Evolutionary conservation across 2,888 invertebrate species (phyloP), one percentile per base, ranked within the genome.

Genomic region (Frankliniella intonsa): DNA sequence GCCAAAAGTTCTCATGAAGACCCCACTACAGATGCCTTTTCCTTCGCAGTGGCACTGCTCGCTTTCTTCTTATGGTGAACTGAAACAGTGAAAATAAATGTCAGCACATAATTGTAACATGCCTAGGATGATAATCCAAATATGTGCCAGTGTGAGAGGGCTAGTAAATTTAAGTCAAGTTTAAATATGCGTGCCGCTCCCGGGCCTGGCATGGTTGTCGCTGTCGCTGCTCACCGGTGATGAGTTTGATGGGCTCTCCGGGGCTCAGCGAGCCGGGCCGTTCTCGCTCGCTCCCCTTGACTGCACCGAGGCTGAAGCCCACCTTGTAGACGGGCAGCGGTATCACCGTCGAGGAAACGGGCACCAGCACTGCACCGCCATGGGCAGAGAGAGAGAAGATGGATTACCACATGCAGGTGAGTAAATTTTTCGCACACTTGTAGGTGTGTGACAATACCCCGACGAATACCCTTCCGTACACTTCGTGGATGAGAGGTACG

Each of bases 271-370:
- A 22, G 69, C 69, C 25, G 62, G 62, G 14, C 62, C 69, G 69
- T 22, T 81, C 80, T 22, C 83, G 81, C n/a, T 81, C 81, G 76
- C 82, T 81, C 7, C 81, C 80, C 80, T 83, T 83, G 69, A 27
- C 83, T 25, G 84, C 82, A 14, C 89, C 90, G 82, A 91, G 86
- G 9, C 90, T 90, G 84, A 90, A 90, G 84, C 90, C 90, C 11
- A 91, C 90, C 87, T 91, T 91, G 85, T 91, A 91, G 79, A 91
- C 90, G 3, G 91, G 90, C 62, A 92, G 86, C 3, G 92, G 92
- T 84, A 92, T 92, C 10, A 92, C 92, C 19, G 92, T 92, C 5
- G 92, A 92, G 0, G 92, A 92, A n/a, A 92, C 90, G 12, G 92
- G 89, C 81, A 92, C 89, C 85, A 92, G 88, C 87, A 92, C 92